phyloP scores from a whole-genome alignment of 1,140 invertebrate species.

The Magallana ariakensis region DNA sequence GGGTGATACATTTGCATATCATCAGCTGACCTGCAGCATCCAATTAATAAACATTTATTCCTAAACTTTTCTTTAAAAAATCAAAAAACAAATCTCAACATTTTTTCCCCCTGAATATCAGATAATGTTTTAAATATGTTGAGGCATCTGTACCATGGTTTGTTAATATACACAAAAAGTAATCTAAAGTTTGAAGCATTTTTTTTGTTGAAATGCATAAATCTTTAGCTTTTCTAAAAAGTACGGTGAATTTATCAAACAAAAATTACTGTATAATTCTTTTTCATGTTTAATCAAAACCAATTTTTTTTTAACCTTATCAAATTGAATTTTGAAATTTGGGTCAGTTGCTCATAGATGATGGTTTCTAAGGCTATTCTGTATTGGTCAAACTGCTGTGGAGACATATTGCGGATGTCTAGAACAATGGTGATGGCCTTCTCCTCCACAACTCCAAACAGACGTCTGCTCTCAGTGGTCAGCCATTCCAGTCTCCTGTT shows the following conservation, averaged over 20 bases:
- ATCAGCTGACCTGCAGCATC: conserved; percentile 72
- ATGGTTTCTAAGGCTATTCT: conserved; percentile 75
- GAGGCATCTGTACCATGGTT: no score
- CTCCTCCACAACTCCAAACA: conserved; percentile 79
- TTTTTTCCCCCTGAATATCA: no score
- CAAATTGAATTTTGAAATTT: conserved; percentile 78
- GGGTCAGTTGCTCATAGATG: conserved; percentile 77
- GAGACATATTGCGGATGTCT: conserved; percentile 76
- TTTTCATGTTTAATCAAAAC: no score
- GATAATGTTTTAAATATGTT: no score
- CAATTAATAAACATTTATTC: neutral
- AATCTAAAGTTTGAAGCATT: neutral
- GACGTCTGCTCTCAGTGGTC: conserved; percentile 77
- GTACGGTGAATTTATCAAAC: no score
- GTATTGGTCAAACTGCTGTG: conserved; percentile 78
- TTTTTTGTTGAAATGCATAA: neutral
- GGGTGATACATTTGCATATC: conserved; percentile 72
- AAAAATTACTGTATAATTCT: no score
- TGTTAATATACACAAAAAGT: neutral
- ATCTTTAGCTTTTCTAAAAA: neutral
- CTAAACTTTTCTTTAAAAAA: neutral
- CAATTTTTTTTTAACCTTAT: conserved; percentile 71
- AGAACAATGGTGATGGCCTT: conserved; percentile 76
- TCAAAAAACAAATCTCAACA: no score
- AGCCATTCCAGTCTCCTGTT: conserved; percentile 77